Evolutionary conservation across 2,888 invertebrate genomes (phyloP), one percentile per base, ranked within the genome.

Genomic region (Epinotia bilunana): DNA sequence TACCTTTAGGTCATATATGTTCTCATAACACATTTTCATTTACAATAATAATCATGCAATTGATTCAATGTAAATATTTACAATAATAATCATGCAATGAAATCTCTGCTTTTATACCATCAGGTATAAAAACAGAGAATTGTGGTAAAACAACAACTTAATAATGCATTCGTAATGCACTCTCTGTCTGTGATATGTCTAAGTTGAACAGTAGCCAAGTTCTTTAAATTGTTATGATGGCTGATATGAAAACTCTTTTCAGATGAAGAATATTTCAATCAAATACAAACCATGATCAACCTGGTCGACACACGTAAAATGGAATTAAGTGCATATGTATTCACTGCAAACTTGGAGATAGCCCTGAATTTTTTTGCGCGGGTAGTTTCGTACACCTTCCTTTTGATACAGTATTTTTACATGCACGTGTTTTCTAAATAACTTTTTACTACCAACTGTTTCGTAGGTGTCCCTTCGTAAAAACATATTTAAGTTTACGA

Each of bases 341-440:
- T 87, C 73, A 82, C 81, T 2, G 86, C 86, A 13, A 83, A 88
- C 57, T 78, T 87, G 13, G 79, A 84, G 0, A 83, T 83, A 13
- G 82, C 88, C 49, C 77, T 88, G 53, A 82, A 81, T 46, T 88
- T 88, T 72, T 82, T 88, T 3, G 87, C 86, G 1, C 84, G 85
- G 18, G 83, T 86, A 0, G 86, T 89, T 18, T 89, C 90, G 0
- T 90, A 88, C 72, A 82, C 84, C 1, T 83, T 90, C 1, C 79
- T 90, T 1, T 84, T 90, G 81, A 90, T 90, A 68, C 89, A 90
- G 72, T 87, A 88, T 72, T 90, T 90, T 69, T 90, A 91, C 69
- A 82, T 81, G 28, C 78, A 83, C 62, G 64, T 78, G 18, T 79
- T 80, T 76, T 53, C 73, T 62, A 74, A 84, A 58, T 78, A 80